Base-by-base conservation (phyloP, 2,888 invertebrate genomes). In the Zaprionus bogoriensis region DNA sequence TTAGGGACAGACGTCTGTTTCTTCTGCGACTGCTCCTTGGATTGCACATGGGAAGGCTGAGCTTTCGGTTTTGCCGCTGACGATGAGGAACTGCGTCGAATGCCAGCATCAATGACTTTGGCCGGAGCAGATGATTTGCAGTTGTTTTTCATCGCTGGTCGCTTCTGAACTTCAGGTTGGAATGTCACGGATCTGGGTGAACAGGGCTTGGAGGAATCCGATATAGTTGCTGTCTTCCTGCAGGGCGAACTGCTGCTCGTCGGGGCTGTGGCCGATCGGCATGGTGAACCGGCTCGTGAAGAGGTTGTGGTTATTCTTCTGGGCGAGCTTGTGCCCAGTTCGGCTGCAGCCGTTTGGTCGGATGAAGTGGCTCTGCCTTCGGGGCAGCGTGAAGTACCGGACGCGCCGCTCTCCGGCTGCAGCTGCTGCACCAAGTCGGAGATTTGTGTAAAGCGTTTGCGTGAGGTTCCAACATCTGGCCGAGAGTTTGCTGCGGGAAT, bases 401-500 rank as follows among this genome's bases (percentile, higher is more conserved):
- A 17, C 17, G 32, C 32, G 9, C 17, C 9, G 12, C 14, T 7
- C 9, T 36, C 32, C 14, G 32, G 32, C 17, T 14, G 7, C 9
- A 36, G 32, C 17, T 53, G 67, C 12, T 50, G 42, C 27, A 89
- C 78, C 27, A 89, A 68, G 22, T 89, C 89, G 0, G 87, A 83
- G 25, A 90, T 88, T 65, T 84, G 77, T 0, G 90, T 89, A 41
- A 89, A 90, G 7, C 88, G 79, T 25, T 76, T 79, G 12, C 68
- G 66, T 5, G 44, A 39, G 4, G 65, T 45, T 14, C 27, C 42
- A 5, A 17, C 1, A 9, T 19, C 9, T 7, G 30, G 27, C 20
- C 22, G 20, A 3, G 41, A 20, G 4, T 50, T 59, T 12, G 72
- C 57, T 2, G 9, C 12, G 2, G 51, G 39, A 30, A 22, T 64